Evolutionary conservation across 2,888 invertebrate genomes (phyloP), one percentile per base, ranked within the genome.

Genomic region (Apodemia zela): DNA sequence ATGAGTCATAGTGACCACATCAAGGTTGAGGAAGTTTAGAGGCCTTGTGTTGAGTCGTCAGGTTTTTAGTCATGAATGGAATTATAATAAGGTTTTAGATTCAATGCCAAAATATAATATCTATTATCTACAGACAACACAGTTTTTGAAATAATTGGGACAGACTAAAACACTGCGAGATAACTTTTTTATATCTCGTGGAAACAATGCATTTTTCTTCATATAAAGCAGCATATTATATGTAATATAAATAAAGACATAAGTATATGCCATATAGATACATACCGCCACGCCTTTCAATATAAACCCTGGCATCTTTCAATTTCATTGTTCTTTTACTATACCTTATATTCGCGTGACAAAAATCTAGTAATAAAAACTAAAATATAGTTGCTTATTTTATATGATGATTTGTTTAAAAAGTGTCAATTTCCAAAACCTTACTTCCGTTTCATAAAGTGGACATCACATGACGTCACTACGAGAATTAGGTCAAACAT

Each of bases 1-100:
- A 47, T 63, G 62, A 63, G 47, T 63, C 62, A 63, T 62, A 54
- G 21, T 62, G 21, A 54, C 47, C 58, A 47, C 45, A 59, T 58
- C 45, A 63, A 63, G 62, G 59, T 38, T 45, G 45, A 63, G 62
- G 62, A 63, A 59, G 59, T 63, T 4, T 17, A 33, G 17, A 35
- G 62, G 29, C 62, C 58, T 58, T 62, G 45, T 35, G 42, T 47
- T 63, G 25, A 45, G 45, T 33, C 58, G 13, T 54, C 54, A 25
- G 54, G 21, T 13, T 54, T 54, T 54, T 54, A 54, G 54, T 54
- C 54, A 54, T 25, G 54, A 54, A 25, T 25, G 11, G 54, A 54
- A 54, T 54, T 25, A 54, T 11, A 54, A 54, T 21, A 21, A 21
- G 21, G 25, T 6, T 25, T 25, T 25, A 13, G 21, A 15, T 15